Percentiles rank a stretch among this genome's conserved stretches.
Evolutionary conservation across 2,113 vertebrate genomes (phyloP).

Genomic region (Halcyon senegalensis): DNA sequence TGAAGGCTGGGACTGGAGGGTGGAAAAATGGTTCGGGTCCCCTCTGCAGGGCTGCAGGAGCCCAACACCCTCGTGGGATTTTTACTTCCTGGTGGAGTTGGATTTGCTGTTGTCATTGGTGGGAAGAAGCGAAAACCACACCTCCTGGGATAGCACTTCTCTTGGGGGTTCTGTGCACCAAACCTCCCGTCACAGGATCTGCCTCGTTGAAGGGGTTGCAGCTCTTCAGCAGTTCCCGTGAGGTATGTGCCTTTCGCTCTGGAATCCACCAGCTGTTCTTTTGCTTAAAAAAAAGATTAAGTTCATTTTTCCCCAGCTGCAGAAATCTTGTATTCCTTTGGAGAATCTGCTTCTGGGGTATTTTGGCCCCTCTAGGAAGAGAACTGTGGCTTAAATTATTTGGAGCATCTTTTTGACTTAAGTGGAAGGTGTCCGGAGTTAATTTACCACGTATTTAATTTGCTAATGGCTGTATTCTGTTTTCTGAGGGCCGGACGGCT

Average conservation of each 20-base stretch:
- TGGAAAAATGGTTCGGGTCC: neutral
- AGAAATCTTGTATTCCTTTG: neutral
- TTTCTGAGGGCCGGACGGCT: neutral
- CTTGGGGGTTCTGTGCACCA: neutral
- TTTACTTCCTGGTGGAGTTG: slow-evolving; percentile 42
- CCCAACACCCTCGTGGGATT: neutral
- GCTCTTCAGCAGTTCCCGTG: neutral
- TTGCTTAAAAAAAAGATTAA: neutral
- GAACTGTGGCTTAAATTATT: neutral
- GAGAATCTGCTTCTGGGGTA: neutral
- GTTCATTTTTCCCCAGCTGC: neutral
- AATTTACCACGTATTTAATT: slow-evolving; percentile 2
- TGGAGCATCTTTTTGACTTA: neutral
- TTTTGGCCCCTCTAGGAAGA: neutral
- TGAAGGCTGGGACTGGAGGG: neutral
- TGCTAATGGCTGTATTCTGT: neutral
- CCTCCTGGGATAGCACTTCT: slow-evolving; percentile 4
- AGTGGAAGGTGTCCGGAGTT: neutral
- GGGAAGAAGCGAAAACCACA: slow-evolving; percentile 40
- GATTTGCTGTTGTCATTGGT: slow-evolving; percentile 54
- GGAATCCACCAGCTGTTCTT: neutral
- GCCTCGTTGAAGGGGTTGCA: neutral
- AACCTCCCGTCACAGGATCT: neutral
- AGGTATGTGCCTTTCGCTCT: slow-evolving; percentile 47
- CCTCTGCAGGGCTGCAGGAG: slow-evolving; percentile 3